Base-by-base conservation (phyloP, 2,113 vertebrate genomes). In the Colistium nudipinnis region DNA sequence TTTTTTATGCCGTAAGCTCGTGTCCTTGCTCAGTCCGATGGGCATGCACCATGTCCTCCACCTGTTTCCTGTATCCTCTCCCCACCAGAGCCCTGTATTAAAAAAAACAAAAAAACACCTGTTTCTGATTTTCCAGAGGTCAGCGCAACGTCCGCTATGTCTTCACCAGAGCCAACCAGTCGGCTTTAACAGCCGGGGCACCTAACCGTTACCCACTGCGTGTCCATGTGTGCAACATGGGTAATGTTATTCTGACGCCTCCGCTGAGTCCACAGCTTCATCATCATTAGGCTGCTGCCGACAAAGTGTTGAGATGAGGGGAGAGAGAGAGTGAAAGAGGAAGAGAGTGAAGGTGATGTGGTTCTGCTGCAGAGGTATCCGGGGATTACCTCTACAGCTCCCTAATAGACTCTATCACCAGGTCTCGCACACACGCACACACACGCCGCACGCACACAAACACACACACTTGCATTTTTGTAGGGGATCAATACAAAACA, bases 251-350 rank as follows among this genome's bases (percentile, higher is more conserved):
- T 82, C 82, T 87, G 87, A 90, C 83, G 81, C 70, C 75, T 87
- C 72, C 81, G 82, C 79, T 87, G 87, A 89, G 79, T 83, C 86
- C 74, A 64, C 64, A 84, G 86, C 82, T 91, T 91, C 83, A 90
- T 91, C 89, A 89, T 89, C 89, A 88, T 90, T 91, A 91, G 79
- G 72, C 62, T 47, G 61, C 75, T 69, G 83, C 68, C 39, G 75
- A 86, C 68, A 83, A 76, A 88, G 76, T 78, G 76, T 87, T 87
- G 76, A 71, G 73, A 76, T 76, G 85, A 67, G 49, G 51, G 38
- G 49, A 45, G 41, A 44, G 54, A 74, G 65, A 84, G 68, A 72
- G 64, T 35, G 56, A 83, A 19, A 60, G 30, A 69, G 65, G 52
- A 38, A 39, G 49, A 49, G 47, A 41, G 54, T 69, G 66, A 86